phyloP scores from a whole-genome alignment of 2,888 invertebrate species.

The Thyatira batis region DNA sequence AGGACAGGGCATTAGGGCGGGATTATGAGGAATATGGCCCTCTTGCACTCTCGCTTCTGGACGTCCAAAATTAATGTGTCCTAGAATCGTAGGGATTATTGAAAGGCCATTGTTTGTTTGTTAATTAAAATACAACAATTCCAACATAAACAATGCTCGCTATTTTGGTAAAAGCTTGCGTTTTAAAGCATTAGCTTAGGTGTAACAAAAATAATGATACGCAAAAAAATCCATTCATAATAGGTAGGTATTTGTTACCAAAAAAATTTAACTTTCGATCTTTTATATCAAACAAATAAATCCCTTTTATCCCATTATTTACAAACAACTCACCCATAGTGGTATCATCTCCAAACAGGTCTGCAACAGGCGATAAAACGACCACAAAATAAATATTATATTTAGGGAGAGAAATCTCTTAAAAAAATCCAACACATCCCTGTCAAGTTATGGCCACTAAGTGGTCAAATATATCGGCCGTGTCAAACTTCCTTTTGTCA shows the following conservation, averaged over 20 bases:
- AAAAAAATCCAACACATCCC: slow-evolving; percentile 39
- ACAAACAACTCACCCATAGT: slow-evolving; percentile 44
- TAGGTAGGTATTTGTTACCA: background rate
- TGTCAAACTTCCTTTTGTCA: slow-evolving; percentile 67
- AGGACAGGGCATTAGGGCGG: slow-evolving; percentile 82
- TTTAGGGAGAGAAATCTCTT: slow-evolving; percentile 74
- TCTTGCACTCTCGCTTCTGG: slow-evolving; percentile 53
- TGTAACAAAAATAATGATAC: background rate
- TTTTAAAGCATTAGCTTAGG: no score
- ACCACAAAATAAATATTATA: slow-evolving; percentile 49
- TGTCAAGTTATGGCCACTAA: slow-evolving; percentile 66
- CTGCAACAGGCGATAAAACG: slow-evolving; percentile 60
- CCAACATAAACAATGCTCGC: background rate
- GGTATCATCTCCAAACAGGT: slow-evolving; percentile 59
- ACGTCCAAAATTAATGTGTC: slow-evolving; percentile 8
- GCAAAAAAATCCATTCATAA: background rate
- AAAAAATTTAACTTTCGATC: background rate
- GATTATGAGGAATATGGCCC: slow-evolving; percentile 77
- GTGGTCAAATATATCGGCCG: slow-evolving; percentile 70
- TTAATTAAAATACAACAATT: background rate
- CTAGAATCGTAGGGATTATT: slow-evolving; percentile 4
- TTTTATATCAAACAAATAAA: slow-evolving; percentile 39
- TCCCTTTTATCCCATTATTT: slow-evolving; percentile 52
- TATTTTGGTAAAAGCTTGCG: background rate
- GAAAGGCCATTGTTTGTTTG: background rate